Evolutionary conservation across 2,888 invertebrate genomes (phyloP), one percentile per base, ranked within the genome.

Genomic region (Julus scandinavius): DNA sequence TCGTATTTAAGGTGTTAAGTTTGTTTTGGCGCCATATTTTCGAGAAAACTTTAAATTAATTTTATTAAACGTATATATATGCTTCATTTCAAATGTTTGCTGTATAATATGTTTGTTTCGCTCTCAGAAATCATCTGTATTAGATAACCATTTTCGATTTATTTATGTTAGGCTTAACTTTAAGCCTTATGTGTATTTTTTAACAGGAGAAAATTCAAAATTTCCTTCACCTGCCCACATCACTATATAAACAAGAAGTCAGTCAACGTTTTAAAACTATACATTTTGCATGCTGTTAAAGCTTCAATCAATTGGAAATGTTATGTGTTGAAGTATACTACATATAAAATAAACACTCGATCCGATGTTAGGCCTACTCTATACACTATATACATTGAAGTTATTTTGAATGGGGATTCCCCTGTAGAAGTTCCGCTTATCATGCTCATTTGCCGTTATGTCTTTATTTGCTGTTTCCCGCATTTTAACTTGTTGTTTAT

Each of bases 401-500:
- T 54, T 9, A 54, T 54, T 54, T 54, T 54, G 54, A 54, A 13
- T 13, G 54, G 54, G 54, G 54, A 29, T 15, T 54, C 54, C 13
- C 54, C 54, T 54, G 13, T n/a, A n/a, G n/a, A n/a, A n/a, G 17
- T 84, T 84, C 84, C 84, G 84, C 84, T 45, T 41, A 84, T 84
- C 84, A 84, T 40, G 20, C 2, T 5, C 45, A 84, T 84, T 84
- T 84, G 41, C 41, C 15, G 2, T 84, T 84, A 84, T 84, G 84
- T 38, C 84, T 84, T 17, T 29, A 84, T 45, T 84, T 84, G 45
- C 13, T 45, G 45, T 84, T 84, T 84, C 40, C 45, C 45, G 6
- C 38, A 6, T 84, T 45, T 84, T n/a, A 83, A 84, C 84, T 84
- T 84, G 84, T 83, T 38, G 83, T 84, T 84, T 84, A 84, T 84